Evolutionary conservation across 2,113 vertebrate genomes (phyloP).

Genomic region (Ornithorhynchus anatinus): DNA sequence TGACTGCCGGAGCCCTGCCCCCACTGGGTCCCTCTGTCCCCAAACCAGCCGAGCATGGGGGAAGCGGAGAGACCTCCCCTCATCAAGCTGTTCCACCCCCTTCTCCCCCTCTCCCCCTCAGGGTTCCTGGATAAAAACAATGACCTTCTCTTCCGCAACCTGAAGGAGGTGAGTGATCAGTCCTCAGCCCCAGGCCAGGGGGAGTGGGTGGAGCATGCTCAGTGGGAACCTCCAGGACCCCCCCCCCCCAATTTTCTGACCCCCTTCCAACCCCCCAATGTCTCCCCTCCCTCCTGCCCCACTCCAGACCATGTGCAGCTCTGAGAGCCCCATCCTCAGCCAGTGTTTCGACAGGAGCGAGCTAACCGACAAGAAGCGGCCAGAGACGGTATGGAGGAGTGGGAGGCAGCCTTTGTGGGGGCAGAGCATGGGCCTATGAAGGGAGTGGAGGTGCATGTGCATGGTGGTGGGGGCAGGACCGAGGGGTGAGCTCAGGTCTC

Average conservation of each 20-base stretch:
- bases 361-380: conserved; percentile 94
- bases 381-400: conserved; percentile 85
- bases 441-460: background rate
- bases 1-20: too few relatives aligned
- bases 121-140: conserved; percentile 99
- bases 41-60: too few relatives aligned
- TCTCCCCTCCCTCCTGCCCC: background rate
- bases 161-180: conserved; percentile 88
- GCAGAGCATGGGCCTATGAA: background rate
- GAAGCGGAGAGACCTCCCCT: background rate
- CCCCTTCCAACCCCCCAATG: background rate
- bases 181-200: rapidly evolving
- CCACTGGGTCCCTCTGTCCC: too few relatives aligned
- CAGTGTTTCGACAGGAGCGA: conserved; percentile 91
- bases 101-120: conserved; percentile 62
- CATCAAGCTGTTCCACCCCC: background rate
- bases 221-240: background rate
- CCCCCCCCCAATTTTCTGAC: background rate
- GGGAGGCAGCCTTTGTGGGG: background rate
- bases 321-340: conserved; percentile 90
- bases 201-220: too few relatives aligned
- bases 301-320: conserved; percentile 90
- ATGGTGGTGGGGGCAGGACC: background rate
- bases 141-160: conserved; percentile 95
- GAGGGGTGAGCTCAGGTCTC: rapidly evolving